Evolutionary conservation across 1,140 invertebrate species (phyloP), one percentile per base, ranked within the genome.

Genomic region (Diorhabda sublineata): DNA sequence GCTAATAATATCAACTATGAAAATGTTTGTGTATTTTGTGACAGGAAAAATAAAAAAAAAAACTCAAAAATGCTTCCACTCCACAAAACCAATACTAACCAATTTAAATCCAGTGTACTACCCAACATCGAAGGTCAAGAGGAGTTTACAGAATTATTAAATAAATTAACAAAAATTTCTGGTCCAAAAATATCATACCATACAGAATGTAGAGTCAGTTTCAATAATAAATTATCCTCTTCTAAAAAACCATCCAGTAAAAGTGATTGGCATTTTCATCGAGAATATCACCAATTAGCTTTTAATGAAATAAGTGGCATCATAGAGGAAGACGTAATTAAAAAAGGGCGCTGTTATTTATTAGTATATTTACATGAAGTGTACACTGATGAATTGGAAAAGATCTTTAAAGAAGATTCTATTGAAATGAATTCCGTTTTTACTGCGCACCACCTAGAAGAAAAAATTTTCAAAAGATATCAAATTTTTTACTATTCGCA

Each of bases 401-500:
- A 62, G 6, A 44, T 62, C 9, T 62, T 45, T 62, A 7, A 44
- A 62, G 61, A 62, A 45, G 11, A 62, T 62, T 62, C n/a, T 3
- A 9, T 62, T 44, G n/a, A 62, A 62, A 44, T 62, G 43, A 62
- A 62, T 44, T 8, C 42, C 6, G 44, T n/a, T 44, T 26, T 26
- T 26, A 44, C 44, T 42, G 44, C 61, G 45, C 61, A 62, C 4
- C 61, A 62, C 11, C 43, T 62, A 7, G 61, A 62, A 62, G 42
- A 43, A 62, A 62, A 62, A 45, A 62, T 62, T 45, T 45, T 62
- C 11, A 62, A 62, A 44, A 62, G 61, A 60, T 60, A 26, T 60
- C 4, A 11, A 26, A 60, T 26, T 42, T 60, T 60, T 11, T 60
- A 60, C 58, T 60, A 60, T 60, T 41, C 3, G 26, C 7, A 60